Evolutionary conservation across 2,113 vertebrate species (phyloP).

Genomic region (Thalassoma bifasciatum): DNA sequence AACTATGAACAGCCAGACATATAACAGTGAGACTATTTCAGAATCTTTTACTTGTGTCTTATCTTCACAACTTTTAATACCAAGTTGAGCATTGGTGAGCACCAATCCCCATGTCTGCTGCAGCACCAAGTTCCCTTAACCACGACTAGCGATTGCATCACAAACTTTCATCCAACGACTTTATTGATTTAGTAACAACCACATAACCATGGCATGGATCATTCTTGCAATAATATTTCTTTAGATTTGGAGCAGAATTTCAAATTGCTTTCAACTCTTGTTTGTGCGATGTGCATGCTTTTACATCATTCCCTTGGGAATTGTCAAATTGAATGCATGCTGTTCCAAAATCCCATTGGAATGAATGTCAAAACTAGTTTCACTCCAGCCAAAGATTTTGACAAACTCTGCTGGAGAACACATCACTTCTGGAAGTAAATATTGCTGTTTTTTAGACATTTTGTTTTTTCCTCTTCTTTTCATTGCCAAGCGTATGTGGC

Average conservation of each 20-base stretch:
- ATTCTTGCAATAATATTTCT: neutral
- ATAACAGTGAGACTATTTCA: no score
- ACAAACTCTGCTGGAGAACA: neutral
- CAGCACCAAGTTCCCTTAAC: no score
- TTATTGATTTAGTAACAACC: neutral
- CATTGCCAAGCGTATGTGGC: constrained; percentile 17
- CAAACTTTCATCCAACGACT: neutral
- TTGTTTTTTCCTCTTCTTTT: neutral
- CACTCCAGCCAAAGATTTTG: constrained; percentile 1
- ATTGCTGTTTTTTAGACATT: constrained; percentile 4
- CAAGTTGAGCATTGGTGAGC: no score
- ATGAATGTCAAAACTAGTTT: neutral
- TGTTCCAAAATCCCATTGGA: neutral
- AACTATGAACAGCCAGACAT: no score
- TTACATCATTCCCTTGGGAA: neutral
- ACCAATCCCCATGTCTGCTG: no score
- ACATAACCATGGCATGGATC: neutral
- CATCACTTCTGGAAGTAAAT: constrained; percentile 11
- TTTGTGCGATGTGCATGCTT: neutral
- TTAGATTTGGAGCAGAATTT: neutral
- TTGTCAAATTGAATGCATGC: constrained; percentile 2
- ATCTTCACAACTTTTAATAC: no score
- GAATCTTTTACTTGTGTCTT: no score
- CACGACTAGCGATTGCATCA: no score
- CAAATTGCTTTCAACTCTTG: neutral